Percentiles rank a stretch among this genome's conserved stretches.
These are phyloP conservation scores for Patagioenas fasciata DNA, from an alignment of 2,113 vertebrate species.

Conservation along the genomic window DNA sequence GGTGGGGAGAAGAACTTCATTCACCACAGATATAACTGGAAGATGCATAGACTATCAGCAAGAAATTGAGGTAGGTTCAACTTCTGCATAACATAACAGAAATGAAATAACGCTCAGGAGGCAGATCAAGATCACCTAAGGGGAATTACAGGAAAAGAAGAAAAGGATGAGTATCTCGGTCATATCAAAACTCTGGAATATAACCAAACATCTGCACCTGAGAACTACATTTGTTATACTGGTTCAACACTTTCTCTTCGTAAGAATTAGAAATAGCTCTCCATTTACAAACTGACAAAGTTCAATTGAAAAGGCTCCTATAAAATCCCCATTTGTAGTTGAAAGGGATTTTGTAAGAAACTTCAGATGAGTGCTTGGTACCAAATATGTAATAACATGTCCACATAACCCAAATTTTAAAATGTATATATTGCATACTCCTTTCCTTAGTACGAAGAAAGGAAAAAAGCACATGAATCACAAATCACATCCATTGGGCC, in stretches of 20 bases:
- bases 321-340: neutral
- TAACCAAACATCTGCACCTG: neutral
- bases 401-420: neutral
- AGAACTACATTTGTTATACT: neutral
- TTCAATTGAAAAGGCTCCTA: neutral
- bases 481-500: neutral
- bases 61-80: neutral
- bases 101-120: neutral
- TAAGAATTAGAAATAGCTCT: neutral
- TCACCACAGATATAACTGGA: neutral
- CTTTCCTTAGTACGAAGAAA: neutral
- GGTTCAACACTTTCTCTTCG: neutral
- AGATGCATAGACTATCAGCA: neutral
- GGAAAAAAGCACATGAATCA: neutral
- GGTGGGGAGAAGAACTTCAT: neutral
- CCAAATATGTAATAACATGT: neutral
- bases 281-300: neutral
- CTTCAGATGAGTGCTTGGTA: neutral
- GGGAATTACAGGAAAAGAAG: neutral
- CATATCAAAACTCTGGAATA: neutral
- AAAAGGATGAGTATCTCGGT: neutral
- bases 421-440: neutral
- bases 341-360: neutral
- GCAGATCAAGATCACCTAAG: neutral
- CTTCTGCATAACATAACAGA: neutral